These are phyloP conservation scores for Geopemphigus sp. DNA, from an alignment of 1,140 invertebrate genomes.

Conservation along the genomic window DNA sequence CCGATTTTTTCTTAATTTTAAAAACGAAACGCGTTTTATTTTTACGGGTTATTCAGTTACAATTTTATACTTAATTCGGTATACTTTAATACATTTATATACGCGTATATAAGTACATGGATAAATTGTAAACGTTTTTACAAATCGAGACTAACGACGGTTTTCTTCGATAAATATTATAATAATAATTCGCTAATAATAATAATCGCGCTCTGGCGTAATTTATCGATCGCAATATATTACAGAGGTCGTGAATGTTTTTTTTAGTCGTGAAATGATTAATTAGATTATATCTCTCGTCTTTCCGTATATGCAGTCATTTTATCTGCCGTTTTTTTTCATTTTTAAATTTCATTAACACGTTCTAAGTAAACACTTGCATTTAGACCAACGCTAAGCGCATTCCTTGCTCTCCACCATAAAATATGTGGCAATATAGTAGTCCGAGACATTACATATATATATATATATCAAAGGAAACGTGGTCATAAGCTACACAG, in stretches of 20 bases:
- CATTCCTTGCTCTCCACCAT: neutral
- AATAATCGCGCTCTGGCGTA: neutral
- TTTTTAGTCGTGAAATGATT: too few relatives aligned
- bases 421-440: neutral
- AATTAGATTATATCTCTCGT: too few relatives aligned
- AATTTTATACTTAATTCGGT: too few relatives aligned
- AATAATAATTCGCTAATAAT: too few relatives aligned
- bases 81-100: too few relatives aligned
- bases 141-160: neutral
- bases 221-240: neutral
- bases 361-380: neutral
- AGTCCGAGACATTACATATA: neutral
- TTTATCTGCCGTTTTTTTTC: neutral
- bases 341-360: too few relatives aligned
- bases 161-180: too few relatives aligned
- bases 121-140: too few relatives aligned
- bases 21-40: too few relatives aligned
- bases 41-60: too few relatives aligned
- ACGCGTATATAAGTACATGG: too few relatives aligned
- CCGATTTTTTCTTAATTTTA: too few relatives aligned
- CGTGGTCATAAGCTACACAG: neutral
- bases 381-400: conserved; percentile 12
- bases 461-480: neutral
- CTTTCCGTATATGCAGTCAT: neutral
- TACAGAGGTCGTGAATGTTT: neutral